Base-by-base conservation (phyloP, 2,797 vertebrate genomes). In the Enteromius mattozi region DNA sequence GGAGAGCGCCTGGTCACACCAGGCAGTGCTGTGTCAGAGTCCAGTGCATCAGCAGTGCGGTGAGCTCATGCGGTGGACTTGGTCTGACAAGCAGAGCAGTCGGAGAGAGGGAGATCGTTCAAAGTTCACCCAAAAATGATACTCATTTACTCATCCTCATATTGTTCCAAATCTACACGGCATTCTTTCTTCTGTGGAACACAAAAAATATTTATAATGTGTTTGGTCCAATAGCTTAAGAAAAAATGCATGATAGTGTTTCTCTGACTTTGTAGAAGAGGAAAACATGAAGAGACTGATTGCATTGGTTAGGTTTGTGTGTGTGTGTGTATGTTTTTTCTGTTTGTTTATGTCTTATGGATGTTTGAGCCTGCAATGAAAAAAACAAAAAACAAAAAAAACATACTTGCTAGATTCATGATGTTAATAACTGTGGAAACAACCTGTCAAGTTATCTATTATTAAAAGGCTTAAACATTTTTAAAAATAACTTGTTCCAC, bases 51-150 rank as follows among this genome's bases (percentile, higher is more conserved):
- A 85, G 82, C 84, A 89, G 69, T 86, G 89, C 83, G 72, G 78
- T 89, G 81, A 78, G 79, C 87, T 78, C 88, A 86, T 88, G 90
- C 88, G 89, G 80, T 68, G 35, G 42, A 65, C 65, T 51, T 70
- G n/a, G 79, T 79, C 86, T 78, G 74, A 87, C 49, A 78, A 87
- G 86, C 74, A 85, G 72, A 65, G 40, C 81, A 87, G 79, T 72
- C 17, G n/a, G 35, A 83, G 56, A 74, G 30, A 47, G 80, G 71
- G 80, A 88, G 3, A 47, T 37, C 47, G 47, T 12, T 16, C 9
- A 49, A 79, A 45, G 9, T 66, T 56, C 33, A 37, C 51, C 19
- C 56, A 45, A 49, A 78, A 33, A 61, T 16, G 2, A 13, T 65
- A 78, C 24, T 40, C 12, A 30, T 45, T 65, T 33, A 47, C 17